Conservation (phyloP, 1,140 invertebrate species). For the Heliconius hewitsoni region DNA sequence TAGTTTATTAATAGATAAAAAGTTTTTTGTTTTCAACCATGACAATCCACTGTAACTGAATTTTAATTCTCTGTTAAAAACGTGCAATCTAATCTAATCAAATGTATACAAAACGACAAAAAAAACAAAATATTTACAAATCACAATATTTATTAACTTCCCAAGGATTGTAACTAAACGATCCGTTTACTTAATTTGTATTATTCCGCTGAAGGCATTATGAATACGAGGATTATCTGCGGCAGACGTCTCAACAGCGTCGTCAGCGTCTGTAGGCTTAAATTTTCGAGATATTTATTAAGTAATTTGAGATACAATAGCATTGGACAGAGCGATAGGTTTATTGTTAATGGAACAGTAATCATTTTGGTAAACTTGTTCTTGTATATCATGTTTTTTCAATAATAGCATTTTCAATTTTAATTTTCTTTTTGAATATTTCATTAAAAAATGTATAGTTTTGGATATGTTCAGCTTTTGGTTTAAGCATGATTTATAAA, state of each 20-base stretch:
- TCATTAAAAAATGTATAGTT: no score
- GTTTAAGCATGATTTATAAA: no score
- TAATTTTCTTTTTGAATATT: no score
- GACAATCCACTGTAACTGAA: no score
- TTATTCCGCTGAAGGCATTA: constrained; percentile 59
- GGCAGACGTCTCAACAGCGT: constrained; percentile 60
- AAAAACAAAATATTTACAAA: not conserved
- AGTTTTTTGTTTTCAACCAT: no score
- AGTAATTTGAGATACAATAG: constrained; percentile 67
- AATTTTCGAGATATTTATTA: constrained; percentile 80
- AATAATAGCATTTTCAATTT: no score
- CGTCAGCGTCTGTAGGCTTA: constrained; percentile 74
- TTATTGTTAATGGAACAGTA: constrained; percentile 75
- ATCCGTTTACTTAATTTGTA: constrained; percentile 66
- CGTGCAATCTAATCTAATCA: no score
- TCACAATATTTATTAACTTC: constrained; percentile 6
- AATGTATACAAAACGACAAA: no score
- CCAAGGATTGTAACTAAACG: constrained; percentile 29
- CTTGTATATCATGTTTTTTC: no score
- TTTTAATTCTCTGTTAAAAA: no score
- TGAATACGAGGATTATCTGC: constrained; percentile 68
- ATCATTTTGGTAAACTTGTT: constrained; percentile 35
- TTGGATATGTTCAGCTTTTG: no score
- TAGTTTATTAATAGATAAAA: no score
- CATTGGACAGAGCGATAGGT: constrained; percentile 66